phyloP scores from a whole-genome alignment of 2,888 invertebrate genomes.

The Erpobdella octoculata region DNA sequence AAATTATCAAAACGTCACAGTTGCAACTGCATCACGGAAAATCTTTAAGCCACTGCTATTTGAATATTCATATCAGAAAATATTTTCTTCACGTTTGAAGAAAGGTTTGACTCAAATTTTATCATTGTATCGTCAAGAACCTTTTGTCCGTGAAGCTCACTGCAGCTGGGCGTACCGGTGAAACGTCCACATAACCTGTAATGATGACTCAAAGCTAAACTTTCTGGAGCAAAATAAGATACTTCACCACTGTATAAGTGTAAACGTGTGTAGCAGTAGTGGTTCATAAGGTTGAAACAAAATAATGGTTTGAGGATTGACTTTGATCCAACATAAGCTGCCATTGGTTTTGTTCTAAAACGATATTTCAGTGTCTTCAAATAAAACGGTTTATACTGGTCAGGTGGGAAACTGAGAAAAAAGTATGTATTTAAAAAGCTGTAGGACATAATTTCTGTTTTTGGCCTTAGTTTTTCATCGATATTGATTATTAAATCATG shows the following conservation, averaged over 20 bases:
- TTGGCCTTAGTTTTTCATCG: slow-evolving; percentile 13
- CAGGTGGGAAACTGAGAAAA: slow-evolving; percentile 29
- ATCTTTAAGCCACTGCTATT: too few relatives aligned
- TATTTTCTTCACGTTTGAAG: neutral
- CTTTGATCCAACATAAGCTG: slow-evolving; percentile 28
- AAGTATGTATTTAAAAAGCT: slow-evolving; percentile 35
- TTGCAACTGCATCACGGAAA: too few relatives aligned
- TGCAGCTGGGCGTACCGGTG: neutral
- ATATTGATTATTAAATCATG: neutral
- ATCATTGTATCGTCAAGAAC: slow-evolving; percentile 6
- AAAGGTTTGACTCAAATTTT: neutral
- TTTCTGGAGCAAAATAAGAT: slow-evolving; percentile 23
- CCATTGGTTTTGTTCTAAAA: slow-evolving; percentile 10
- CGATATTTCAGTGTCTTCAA: slow-evolving; percentile 20
- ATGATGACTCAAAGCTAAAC: slow-evolving; percentile 34
- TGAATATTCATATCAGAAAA: neutral
- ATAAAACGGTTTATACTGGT: slow-evolving; percentile 17
- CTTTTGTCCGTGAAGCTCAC: neutral
- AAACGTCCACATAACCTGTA: slow-evolving; percentile 31
- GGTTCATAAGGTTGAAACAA: slow-evolving; percentile 37
- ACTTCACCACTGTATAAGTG: slow-evolving; percentile 12
- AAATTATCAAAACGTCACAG: too few relatives aligned
- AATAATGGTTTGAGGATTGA: slow-evolving; percentile 31
- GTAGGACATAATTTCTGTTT: slow-evolving; percentile 29
- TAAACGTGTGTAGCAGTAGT: slow-evolving; percentile 33